Conservation (phyloP, 2,797 vertebrate species). For the Corythornis leucogaster region DNA sequence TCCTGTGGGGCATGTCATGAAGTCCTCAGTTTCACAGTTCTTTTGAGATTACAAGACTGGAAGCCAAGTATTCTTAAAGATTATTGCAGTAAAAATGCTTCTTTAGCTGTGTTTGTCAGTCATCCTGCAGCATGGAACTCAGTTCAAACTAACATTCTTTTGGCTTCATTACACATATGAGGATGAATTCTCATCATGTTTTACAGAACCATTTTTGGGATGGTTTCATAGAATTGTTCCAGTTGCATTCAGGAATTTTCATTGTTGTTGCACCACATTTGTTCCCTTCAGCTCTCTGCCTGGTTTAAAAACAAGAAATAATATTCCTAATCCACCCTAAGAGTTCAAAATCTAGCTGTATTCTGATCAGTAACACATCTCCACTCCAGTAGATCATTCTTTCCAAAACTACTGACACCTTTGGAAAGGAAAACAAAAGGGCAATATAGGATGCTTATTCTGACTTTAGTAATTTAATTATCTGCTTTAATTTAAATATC, state of each 20-base stretch:
- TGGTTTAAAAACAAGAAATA: not conserved
- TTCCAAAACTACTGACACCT: not conserved
- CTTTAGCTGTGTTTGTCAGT: not conserved
- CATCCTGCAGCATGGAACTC: not conserved
- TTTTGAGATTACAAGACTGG: not conserved
- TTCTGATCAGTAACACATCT: not conserved
- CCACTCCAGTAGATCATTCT: not conserved
- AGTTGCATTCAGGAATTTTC: not conserved
- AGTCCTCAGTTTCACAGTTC: not conserved
- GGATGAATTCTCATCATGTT: not conserved
- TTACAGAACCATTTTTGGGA: not conserved
- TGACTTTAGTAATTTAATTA: slow-evolving; percentile 6
- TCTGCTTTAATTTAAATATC: slow-evolving; percentile 3
- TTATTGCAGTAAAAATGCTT: not conserved
- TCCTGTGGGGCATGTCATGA: not conserved
- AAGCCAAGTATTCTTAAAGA: not conserved
- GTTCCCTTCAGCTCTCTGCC: not conserved
- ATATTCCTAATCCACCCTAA: not conserved
- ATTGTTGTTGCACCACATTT: not conserved
- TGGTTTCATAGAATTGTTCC: not conserved
- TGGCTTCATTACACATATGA: not conserved
- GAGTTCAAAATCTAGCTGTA: not conserved
- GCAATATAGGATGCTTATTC: not conserved
- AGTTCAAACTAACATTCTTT: not conserved
- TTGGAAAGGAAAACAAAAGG: not conserved